Percentiles rank a stretch among this genome's conserved stretches.
phyloP scores from a whole-genome alignment of 2,888 invertebrate species.

The Argyra leucocephala region DNA sequence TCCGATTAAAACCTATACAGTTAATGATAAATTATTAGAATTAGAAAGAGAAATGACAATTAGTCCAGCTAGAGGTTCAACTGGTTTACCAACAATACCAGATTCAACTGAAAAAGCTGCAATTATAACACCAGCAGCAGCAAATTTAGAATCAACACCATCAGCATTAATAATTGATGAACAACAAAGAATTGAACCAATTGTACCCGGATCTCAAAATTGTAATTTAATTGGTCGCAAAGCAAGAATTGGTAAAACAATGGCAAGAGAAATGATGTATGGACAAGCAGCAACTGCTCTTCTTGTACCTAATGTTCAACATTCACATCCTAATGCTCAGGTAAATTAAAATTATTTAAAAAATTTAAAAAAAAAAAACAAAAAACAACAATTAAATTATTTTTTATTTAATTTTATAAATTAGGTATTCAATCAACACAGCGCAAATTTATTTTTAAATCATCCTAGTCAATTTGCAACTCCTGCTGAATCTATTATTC shows the following conservation, averaged over 20 bases:
- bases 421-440: slow-evolving; percentile 7
- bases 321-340: background rate
- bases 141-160: slow-evolving; percentile 23
- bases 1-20: slow-evolving; percentile 18
- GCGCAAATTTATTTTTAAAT: slow-evolving; percentile 1
- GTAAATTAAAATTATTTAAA: background rate
- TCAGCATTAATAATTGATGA: slow-evolving; percentile 8
- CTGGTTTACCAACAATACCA: slow-evolving; percentile 55
- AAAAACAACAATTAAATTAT: too few relatives aligned
- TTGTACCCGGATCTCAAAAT: slow-evolving; percentile 7
- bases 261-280: slow-evolving; percentile 52
- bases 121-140: slow-evolving; percentile 25
- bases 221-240: slow-evolving; percentile 38
- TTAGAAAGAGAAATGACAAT: slow-evolving; percentile 36
- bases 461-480: slow-evolving; percentile 8
- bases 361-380: too few relatives aligned
- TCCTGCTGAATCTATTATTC: background rate
- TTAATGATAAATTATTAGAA: slow-evolving; percentile 27
- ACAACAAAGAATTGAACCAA: slow-evolving; percentile 8
- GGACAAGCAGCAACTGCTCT: slow-evolving; percentile 28
- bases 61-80: slow-evolving; percentile 49
- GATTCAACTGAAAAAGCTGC: slow-evolving; percentile 37
- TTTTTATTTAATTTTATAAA: background rate
- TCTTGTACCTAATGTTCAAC: background rate
- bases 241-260: slow-evolving; percentile 54